phyloP scores from a whole-genome alignment of 2,888 invertebrate species.

The Aricia artaxerxes region DNA sequence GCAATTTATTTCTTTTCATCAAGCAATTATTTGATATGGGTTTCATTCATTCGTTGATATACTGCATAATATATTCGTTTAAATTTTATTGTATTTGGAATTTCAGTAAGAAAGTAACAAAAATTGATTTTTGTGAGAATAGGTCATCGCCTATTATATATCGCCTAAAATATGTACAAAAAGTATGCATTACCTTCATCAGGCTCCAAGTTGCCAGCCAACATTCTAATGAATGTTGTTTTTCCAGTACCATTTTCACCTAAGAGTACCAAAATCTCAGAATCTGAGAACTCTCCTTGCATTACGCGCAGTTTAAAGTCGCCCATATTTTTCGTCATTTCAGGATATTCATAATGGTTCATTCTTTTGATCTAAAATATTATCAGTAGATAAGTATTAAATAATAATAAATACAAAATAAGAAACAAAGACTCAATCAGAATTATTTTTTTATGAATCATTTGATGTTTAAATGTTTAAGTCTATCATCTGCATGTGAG shows the following conservation, averaged over 20 bases:
- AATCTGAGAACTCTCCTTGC: slow-evolving; percentile 98
- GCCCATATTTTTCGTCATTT: slow-evolving; percentile 93
- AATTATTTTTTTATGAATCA: neutral
- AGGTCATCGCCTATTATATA: neutral
- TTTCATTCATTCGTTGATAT: too few relatives aligned
- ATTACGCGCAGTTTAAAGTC: slow-evolving; percentile 89
- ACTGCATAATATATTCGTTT: too few relatives aligned
- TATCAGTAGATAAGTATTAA: neutral
- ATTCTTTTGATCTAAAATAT: slow-evolving; percentile 87
- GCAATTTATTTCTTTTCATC: neutral
- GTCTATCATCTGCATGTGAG: neutral
- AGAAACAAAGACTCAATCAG: neutral
- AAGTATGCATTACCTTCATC: slow-evolving; percentile 83
- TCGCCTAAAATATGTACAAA: neutral
- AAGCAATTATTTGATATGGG: neutral
- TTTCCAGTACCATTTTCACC: slow-evolving; percentile 99
- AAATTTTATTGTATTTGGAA: too few relatives aligned
- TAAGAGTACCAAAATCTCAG: slow-evolving; percentile 98
- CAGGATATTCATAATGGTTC: slow-evolving; percentile 97
- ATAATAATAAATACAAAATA: slow-evolving; percentile 13
- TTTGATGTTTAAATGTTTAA: neutral
- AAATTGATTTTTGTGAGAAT: neutral
- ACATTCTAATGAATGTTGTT: slow-evolving; percentile 99
- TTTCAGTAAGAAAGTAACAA: neutral
- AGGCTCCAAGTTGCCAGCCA: slow-evolving; percentile 96